Conservation (phyloP, 2,797 vertebrate genomes). For the Acrocephalus scirpaceus region DNA sequence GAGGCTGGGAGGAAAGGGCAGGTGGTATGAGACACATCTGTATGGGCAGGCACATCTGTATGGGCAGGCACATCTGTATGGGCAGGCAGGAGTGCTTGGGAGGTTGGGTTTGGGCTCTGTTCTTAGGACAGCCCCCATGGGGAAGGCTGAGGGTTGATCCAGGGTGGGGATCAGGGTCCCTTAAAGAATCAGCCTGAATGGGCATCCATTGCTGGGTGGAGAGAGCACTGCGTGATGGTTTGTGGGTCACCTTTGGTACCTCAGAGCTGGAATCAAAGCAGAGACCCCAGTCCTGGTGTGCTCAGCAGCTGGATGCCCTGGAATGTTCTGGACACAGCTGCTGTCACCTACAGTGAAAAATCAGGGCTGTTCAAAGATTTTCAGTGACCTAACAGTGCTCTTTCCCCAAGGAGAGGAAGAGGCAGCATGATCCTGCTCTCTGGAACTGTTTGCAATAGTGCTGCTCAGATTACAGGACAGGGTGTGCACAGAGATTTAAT, state of each 20-base stretch:
- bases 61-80: fast-evolving
- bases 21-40: background rate
- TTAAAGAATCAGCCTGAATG: background rate
- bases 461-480: background rate
- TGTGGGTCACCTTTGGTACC: background rate
- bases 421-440: background rate
- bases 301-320: background rate
- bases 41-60: background rate
- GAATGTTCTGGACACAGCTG: background rate
- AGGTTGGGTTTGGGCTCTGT: background rate
- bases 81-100: background rate
- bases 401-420: background rate
- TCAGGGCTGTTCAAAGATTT: background rate
- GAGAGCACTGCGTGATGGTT: background rate
- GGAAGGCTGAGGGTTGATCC: background rate
- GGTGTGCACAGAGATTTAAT: background rate
- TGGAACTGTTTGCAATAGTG: background rate
- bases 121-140: background rate
- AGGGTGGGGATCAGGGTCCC: fast-evolving
- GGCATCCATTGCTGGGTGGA: background rate
- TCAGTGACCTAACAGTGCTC: background rate
- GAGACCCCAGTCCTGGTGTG: background rate
- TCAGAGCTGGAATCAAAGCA: background rate
- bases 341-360: fast-evolving
- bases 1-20: background rate